Evolutionary conservation across 2,113 vertebrate species (phyloP).

Genomic region (Sinocyclocheilus anophthalmus): DNA sequence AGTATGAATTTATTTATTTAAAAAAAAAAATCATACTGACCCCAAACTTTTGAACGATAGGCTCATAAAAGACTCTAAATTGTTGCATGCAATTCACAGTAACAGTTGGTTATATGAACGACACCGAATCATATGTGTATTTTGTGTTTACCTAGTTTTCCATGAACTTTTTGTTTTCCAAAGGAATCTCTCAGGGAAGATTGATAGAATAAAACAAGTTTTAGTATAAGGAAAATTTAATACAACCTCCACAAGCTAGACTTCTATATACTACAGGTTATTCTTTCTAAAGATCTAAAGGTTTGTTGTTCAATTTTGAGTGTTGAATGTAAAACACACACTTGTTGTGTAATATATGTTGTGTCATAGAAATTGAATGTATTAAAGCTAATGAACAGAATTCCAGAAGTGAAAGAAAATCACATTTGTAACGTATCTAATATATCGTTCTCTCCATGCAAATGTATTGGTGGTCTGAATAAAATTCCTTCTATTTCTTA

Average conservation of each 20-base stretch:
- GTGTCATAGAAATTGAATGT: constrained; percentile 10
- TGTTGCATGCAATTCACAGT: too few relatives aligned
- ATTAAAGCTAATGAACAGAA: background rate
- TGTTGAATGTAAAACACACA: background rate
- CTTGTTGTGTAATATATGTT: constrained; percentile 7
- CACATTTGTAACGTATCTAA: background rate
- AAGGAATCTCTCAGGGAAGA: constrained; percentile 6
- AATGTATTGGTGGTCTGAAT: background rate
- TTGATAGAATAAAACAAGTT: background rate
- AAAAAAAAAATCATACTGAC: too few relatives aligned
- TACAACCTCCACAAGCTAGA: background rate
- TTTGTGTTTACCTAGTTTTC: background rate
- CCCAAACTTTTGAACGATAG: too few relatives aligned
- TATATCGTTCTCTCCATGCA: background rate
- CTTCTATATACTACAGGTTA: background rate
- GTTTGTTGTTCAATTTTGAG: background rate
- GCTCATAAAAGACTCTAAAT: too few relatives aligned
- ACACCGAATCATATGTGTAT: too few relatives aligned
- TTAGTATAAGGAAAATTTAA: background rate
- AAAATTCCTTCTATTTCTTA: background rate
- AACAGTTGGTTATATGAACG: too few relatives aligned
- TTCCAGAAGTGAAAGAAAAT: background rate
- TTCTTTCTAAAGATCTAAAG: background rate
- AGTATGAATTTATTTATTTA: too few relatives aligned
- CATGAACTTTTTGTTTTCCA: background rate